Evolutionary conservation across 2,888 invertebrate genomes (phyloP).

Genomic region (Clitarchus hookeri): DNA sequence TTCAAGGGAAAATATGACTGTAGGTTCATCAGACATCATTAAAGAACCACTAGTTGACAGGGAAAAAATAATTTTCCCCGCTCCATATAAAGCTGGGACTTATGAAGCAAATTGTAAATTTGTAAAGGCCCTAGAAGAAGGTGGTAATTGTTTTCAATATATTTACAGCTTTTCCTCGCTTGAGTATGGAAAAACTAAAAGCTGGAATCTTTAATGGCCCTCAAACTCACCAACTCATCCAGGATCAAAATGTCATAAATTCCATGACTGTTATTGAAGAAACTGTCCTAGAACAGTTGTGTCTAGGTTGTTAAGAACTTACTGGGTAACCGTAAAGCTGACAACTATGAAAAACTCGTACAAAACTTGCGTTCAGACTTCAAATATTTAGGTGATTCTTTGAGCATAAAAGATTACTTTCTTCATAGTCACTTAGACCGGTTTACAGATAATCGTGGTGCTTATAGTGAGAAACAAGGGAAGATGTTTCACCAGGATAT

Average conservation of each 20-base stretch:
- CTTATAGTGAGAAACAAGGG: slow-evolving; percentile 20
- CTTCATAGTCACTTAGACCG: neutral
- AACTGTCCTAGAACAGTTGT: neutral
- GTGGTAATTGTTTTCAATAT: slow-evolving; percentile 23
- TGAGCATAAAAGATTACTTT: neutral
- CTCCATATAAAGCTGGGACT: slow-evolving; percentile 3
- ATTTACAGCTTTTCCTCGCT: neutral
- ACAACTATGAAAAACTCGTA: no score
- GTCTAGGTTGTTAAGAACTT: neutral
- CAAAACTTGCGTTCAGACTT: neutral
- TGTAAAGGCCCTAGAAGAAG: neutral
- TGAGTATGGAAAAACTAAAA: slow-evolving; percentile 2
- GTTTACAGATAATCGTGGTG: neutral
- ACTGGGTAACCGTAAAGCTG: no score
- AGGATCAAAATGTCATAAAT: neutral
- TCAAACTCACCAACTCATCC: neutral
- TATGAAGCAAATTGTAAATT: slow-evolving; percentile 21
- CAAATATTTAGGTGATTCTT: neutral
- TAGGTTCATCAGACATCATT: slow-evolving; percentile 1
- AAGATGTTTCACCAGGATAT: slow-evolving; percentile 17
- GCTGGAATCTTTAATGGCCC: neutral
- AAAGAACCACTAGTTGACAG: slow-evolving; percentile 28
- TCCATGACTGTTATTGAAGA: slow-evolving; percentile 7
- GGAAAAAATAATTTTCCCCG: neutral
- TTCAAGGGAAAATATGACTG: slow-evolving; percentile 27